Evolutionary conservation across 2,888 invertebrate species (phyloP).

Genomic region (Sarcophaga subvicina): DNA sequence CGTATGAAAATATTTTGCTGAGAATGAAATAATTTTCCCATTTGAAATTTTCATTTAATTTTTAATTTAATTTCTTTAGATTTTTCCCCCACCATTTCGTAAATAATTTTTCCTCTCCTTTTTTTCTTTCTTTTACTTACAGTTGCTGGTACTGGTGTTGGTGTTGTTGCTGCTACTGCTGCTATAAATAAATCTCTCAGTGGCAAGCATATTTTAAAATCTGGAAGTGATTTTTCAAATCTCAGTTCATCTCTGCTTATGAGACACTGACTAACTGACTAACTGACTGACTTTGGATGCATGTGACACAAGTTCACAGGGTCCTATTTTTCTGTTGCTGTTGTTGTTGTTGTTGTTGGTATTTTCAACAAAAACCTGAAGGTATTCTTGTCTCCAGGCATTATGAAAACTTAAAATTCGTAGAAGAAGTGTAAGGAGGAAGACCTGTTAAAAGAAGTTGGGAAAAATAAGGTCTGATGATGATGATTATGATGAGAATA

Average conservation of each 20-base stretch:
- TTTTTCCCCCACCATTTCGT: too few relatives aligned
- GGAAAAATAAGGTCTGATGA: not conserved
- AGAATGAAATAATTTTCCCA: too few relatives aligned
- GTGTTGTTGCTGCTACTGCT: too few relatives aligned
- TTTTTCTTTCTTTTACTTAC: too few relatives aligned
- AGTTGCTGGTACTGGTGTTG: too few relatives aligned
- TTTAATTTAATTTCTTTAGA: too few relatives aligned
- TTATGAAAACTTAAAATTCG: conserved; percentile 6
- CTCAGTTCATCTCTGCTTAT: not conserved
- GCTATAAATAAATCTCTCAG: too few relatives aligned
- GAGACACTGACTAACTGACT: not conserved
- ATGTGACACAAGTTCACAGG: conserved; percentile 39
- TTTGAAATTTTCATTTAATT: too few relatives aligned
- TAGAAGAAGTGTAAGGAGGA: not conserved
- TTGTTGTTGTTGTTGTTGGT: not conserved
- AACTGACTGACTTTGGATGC: not conserved
- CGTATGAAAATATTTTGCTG: too few relatives aligned
- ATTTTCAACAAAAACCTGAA: conserved; percentile 26
- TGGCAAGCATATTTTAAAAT: conserved; percentile 14
- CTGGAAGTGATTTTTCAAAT: not conserved
- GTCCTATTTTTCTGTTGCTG: not conserved
- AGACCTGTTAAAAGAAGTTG: not conserved
- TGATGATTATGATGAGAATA: not conserved
- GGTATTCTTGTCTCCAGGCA: conserved; percentile 34
- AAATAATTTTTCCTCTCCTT: too few relatives aligned